Evolutionary conservation across 1,140 invertebrate genomes (phyloP).

Genomic region (Drosophila bifasciata): DNA sequence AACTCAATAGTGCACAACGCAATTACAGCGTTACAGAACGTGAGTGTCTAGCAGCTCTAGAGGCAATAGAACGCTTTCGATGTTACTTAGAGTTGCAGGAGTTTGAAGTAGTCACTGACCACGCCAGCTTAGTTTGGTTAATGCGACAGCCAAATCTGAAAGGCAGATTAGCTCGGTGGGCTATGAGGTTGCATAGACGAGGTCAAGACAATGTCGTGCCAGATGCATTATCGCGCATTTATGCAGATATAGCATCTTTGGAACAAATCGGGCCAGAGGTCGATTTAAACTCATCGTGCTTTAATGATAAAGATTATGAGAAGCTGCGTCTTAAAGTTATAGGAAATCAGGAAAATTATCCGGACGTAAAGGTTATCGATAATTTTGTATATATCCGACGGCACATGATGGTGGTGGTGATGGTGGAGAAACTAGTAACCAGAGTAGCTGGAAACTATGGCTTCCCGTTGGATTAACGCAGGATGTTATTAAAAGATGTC

Average conservation of each 20-base stretch:
- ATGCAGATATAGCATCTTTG: background rate
- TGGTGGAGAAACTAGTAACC: background rate
- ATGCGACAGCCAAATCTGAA: slow-evolving; percentile 13
- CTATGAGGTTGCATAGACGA: slow-evolving; percentile 4
- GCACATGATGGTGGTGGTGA: background rate
- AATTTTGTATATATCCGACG: background rate
- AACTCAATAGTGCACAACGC: slow-evolving; percentile 6
- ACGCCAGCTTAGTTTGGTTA: slow-evolving; percentile 9
- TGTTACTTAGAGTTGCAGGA: slow-evolving; percentile 20
- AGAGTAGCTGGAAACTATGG: slow-evolving; percentile 8
- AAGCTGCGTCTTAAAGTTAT: background rate
- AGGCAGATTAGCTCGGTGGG: slow-evolving; percentile 10
- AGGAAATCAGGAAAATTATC: background rate
- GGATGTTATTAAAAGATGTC: background rate
- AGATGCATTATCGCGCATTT: slow-evolving; percentile 7
- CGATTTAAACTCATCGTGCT: background rate
- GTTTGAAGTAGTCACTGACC: slow-evolving; percentile 17
- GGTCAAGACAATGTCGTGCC: slow-evolving; percentile 9
- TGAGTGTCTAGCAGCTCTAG: slow-evolving; percentile 12
- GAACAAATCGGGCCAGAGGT: background rate
- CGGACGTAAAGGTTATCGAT: background rate
- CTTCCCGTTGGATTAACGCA: background rate
- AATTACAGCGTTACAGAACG: slow-evolving; percentile 14
- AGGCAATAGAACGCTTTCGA: slow-evolving; percentile 17
- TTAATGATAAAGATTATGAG: background rate